A percentile compares a stretch with the other conserved stretches of the same genome.
phyloP scores from a whole-genome alignment of 2,113 vertebrate genomes.

The Aphyosemion australe region DNA sequence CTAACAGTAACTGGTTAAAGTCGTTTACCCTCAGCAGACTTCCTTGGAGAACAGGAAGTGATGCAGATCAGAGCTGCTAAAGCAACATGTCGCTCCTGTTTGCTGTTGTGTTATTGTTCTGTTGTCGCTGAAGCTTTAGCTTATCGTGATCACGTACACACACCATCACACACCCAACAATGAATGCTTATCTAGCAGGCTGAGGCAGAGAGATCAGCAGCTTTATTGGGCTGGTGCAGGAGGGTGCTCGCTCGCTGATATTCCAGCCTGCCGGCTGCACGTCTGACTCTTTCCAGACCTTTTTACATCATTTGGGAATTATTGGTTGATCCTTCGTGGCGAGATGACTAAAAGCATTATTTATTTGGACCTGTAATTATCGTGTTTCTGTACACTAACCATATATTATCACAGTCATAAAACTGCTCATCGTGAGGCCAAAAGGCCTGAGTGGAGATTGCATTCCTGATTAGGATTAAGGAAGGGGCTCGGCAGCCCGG shows the following conservation, averaged over 20 bases:
- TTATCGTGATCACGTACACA: conserved; percentile 41
- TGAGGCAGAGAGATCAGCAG: conserved; percentile 41
- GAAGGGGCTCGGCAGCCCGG: conserved; percentile 77
- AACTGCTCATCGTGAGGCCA: conserved; percentile 44
- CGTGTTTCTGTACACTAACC: too few species aligned
- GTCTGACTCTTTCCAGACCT: conserved; percentile 29
- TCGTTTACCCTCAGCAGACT: conserved; percentile 27
- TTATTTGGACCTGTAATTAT: conserved; percentile 30
- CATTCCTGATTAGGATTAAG: conserved; percentile 86
- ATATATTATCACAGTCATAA: too few species aligned
- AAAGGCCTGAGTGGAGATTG: conserved; percentile 73
- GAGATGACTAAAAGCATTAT: neutral
- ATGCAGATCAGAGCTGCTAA: conserved; percentile 72
- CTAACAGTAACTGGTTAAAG: conserved; percentile 27
- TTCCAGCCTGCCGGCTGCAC: conserved; percentile 54
- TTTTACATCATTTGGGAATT: conserved; percentile 44
- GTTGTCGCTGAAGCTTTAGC: conserved; percentile 70
- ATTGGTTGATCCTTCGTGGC: conserved; percentile 51
- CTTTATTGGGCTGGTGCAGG: conserved; percentile 38
- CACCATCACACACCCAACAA: conserved; percentile 57
- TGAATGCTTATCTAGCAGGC: conserved; percentile 61
- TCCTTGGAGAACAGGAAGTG: conserved; percentile 74
- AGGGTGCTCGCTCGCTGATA: conserved; percentile 34
- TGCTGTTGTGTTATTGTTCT: conserved; percentile 70
- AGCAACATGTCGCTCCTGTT: conserved; percentile 71